Conservation (phyloP, 2,888 invertebrate species). For the Acholoe squamosa region DNA sequence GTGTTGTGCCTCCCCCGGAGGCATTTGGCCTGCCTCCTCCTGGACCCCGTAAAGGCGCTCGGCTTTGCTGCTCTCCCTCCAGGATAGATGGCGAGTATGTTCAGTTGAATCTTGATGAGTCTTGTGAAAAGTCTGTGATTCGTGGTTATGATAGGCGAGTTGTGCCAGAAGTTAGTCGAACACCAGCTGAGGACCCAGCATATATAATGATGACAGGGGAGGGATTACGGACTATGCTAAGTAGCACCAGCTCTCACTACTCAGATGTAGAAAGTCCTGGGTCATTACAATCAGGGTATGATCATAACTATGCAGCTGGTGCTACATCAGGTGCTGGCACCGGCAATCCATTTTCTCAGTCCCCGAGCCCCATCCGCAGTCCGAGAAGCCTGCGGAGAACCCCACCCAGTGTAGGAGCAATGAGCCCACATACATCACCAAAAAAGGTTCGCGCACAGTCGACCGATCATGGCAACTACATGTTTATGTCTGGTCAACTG, state of each 20-base stretch:
- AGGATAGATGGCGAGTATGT: constrained; percentile 32
- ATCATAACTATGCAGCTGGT: not conserved
- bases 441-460: not conserved
- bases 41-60: not conserved
- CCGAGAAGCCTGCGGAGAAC: constrained; percentile 30
- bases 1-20: not conserved
- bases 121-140: constrained; percentile 16
- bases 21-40: constrained; percentile 35
- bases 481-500: constrained; percentile 52
- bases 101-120: constrained; percentile 32
- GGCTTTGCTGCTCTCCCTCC: not conserved
- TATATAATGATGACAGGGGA: constrained; percentile 44
- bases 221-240: not conserved
- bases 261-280: not conserved
- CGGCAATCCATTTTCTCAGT: not conserved
- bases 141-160: not conserved
- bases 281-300: not conserved
- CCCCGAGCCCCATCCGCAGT: constrained; percentile 46
- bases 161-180: constrained; percentile 26
- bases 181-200: constrained; percentile 41
- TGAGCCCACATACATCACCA: constrained; percentile 52
- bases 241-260: not conserved
- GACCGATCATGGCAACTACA: constrained; percentile 54
- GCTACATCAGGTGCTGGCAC: not conserved
- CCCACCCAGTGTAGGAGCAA: constrained; percentile 48